Percentiles rank a stretch among this genome's conserved stretches.
phyloP scores from a whole-genome alignment of 2,113 vertebrate species.

The Sinocyclocheilus grahami region DNA sequence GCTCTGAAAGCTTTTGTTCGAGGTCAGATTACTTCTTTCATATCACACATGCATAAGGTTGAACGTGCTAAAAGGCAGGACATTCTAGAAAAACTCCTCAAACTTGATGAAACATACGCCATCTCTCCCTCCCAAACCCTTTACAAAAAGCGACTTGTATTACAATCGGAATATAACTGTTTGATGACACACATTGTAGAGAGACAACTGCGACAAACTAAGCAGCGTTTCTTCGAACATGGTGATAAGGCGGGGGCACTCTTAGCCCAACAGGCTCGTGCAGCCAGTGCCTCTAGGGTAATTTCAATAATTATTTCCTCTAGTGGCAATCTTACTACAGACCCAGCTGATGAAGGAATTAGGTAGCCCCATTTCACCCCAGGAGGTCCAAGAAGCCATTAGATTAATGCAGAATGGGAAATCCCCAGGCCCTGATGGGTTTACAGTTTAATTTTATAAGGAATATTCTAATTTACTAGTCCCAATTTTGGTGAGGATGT shows the following conservation, averaged over 20 bases:
- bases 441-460: no score
- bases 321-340: no score
- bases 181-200: not conserved
- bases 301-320: not conserved
- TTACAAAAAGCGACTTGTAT: not conserved
- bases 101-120: not conserved
- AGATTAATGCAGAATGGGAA: no score
- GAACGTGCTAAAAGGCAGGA: not conserved
- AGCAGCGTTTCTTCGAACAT: not conserved
- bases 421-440: no score
- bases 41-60: not conserved
- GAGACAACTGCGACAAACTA: not conserved
- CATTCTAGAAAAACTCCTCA: not conserved
- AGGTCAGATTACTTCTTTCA: not conserved
- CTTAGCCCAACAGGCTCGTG: not conserved
- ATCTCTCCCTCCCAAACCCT: not conserved
- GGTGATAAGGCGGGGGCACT: not conserved
- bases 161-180: not conserved
- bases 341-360: no score
- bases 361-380: no score
- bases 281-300: not conserved
- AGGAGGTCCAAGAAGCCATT: no score
- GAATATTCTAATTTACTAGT: no score
- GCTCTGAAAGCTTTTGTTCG: not conserved
- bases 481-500: no score